A percentile compares a stretch with the other conserved stretches of the same genome.
These are phyloP conservation scores for Tychaedon coryphoeus DNA, from an alignment of 2,113 vertebrate species.

Conservation along the genomic window DNA sequence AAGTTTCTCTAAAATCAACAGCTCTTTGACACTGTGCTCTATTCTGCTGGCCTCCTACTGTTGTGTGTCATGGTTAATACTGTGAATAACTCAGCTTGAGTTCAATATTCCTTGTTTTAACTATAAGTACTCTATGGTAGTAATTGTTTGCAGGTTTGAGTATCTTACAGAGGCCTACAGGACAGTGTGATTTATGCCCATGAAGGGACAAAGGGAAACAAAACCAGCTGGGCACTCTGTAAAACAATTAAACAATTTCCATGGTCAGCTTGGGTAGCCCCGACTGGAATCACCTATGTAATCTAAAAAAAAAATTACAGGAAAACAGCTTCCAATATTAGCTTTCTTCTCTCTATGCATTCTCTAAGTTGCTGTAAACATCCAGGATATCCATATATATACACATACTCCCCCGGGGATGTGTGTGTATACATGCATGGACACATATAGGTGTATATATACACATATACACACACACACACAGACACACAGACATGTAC, in stretches of 20 bases:
- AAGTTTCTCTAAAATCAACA: background rate
- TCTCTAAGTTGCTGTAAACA: slow-evolving; percentile 2
- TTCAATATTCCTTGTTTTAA: background rate
- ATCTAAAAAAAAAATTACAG: background rate
- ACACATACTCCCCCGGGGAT: background rate
- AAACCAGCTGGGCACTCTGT: background rate
- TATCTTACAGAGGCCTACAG: background rate
- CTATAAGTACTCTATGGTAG: background rate
- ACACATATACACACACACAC: background rate
- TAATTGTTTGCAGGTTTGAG: background rate
- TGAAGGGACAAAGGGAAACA: background rate
- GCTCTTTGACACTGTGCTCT: background rate
- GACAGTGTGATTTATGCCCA: background rate
- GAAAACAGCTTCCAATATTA: background rate
- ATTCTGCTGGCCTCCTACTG: background rate
- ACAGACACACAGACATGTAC: background rate
- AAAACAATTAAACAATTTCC: background rate
- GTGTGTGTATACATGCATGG: background rate
- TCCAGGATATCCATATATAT: background rate
- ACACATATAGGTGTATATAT: background rate
- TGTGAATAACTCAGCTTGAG: background rate
- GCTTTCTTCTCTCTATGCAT: background rate
- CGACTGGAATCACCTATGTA: background rate
- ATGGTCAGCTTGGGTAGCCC: background rate
- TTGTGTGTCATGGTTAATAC: background rate